phyloP scores from a whole-genome alignment of 2,797 vertebrate species.

The Gephyroberyx darwinii region DNA sequence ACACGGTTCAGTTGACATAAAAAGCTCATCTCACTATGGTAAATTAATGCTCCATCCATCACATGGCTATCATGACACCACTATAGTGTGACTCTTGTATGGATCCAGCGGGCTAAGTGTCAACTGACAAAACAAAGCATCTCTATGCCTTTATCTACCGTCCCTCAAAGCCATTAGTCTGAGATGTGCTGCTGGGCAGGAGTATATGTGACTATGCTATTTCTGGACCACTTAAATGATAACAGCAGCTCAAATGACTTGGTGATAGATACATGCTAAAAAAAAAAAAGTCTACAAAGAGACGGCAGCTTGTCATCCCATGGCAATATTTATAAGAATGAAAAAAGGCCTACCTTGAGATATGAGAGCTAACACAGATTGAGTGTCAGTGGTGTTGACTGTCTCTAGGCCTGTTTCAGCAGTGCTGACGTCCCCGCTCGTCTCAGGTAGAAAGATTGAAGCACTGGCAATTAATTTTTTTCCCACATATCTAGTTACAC shows the following conservation, averaged over 20 bases:
- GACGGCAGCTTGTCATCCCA: slow-evolving; percentile 5
- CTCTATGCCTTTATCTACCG: slow-evolving; percentile 14
- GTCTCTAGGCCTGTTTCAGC: background rate
- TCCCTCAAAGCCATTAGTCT: slow-evolving; percentile 44
- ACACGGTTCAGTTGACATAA: background rate
- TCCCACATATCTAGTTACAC: background rate
- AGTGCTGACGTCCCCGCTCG: background rate
- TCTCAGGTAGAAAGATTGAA: slow-evolving; percentile 9
- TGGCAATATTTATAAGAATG: background rate
- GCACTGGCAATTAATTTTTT: slow-evolving; percentile 6
- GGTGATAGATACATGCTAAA: slow-evolving; percentile 40
- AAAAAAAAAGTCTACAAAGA: slow-evolving; percentile 55
- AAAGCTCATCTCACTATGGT: background rate
- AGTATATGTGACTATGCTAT: slow-evolving; percentile 44
- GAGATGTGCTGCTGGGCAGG: slow-evolving; percentile 23
- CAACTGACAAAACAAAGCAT: slow-evolving; percentile 25
- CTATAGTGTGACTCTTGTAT: slow-evolving; percentile 12
- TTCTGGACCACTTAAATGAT: slow-evolving; percentile 58
- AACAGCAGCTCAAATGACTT: slow-evolving; percentile 50
- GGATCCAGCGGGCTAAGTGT: background rate
- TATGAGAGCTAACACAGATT: background rate
- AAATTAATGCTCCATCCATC: background rate
- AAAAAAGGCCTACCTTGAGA: slow-evolving; percentile 1
- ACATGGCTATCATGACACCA: slow-evolving; percentile 1
- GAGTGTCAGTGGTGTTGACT: background rate